Percentiles rank a stretch among this genome's conserved stretches.
Conservation (phyloP, 2,113 vertebrate genomes). For the Aptenodytes forsteri region DNA sequence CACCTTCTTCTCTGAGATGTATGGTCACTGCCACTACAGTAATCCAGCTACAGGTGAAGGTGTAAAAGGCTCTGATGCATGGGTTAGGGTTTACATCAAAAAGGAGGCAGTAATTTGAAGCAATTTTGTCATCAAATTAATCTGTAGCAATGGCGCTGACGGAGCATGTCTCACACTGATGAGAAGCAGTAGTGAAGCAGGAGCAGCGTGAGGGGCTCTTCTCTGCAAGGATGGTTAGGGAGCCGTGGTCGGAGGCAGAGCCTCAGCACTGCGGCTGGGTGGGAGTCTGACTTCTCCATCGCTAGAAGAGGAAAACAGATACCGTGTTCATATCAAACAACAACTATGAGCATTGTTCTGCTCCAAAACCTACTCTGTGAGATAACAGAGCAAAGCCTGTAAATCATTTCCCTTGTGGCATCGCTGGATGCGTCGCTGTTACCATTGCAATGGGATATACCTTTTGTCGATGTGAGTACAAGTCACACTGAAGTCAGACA, state of each 20-base stretch:
- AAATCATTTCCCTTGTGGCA: not conserved
- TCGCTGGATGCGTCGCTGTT: not conserved
- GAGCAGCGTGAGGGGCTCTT: rapidly evolving
- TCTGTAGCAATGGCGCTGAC: not conserved
- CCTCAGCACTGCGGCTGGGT: rapidly evolving
- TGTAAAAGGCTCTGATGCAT: not conserved
- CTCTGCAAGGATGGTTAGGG: rapidly evolving
- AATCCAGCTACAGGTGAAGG: not conserved
- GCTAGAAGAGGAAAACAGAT: not conserved
- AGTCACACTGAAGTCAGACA: not conserved
- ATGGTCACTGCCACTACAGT: not conserved
- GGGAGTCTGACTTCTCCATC: not conserved
- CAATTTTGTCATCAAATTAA: not conserved
- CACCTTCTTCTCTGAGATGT: not conserved
- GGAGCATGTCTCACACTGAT: not conserved
- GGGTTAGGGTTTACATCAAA: not conserved
- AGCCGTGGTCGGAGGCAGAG: not conserved
- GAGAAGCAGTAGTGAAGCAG: not conserved
- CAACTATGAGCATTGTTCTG: not conserved
- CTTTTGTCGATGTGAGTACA: rapidly evolving
- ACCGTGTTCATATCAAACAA: not conserved
- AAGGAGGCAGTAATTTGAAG: not conserved
- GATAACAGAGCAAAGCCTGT: not conserved
- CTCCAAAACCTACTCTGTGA: not conserved
- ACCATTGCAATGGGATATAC: not conserved